Base-by-base conservation (phyloP, 2,888 invertebrate genomes). In the Teleogryllus oceanicus region DNA sequence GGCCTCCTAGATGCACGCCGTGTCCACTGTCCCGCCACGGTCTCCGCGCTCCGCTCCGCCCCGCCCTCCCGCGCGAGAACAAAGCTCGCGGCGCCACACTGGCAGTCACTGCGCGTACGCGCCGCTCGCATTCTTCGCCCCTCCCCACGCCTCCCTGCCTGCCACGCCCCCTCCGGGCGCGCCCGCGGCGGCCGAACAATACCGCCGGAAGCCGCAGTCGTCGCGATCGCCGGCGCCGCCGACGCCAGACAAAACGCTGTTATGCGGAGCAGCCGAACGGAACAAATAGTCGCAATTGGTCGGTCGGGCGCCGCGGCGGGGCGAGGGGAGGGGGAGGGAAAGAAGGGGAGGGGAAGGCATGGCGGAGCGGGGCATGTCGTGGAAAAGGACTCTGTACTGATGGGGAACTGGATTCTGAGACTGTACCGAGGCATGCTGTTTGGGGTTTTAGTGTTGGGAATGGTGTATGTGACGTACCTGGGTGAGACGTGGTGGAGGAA, bases 201-300 rank as follows among this genome's bases (percentile, higher is more conserved):
- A 37, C 37, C 37, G 37, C 37, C 37, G 37, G 37, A 37, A 37
- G 37, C 37, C 37, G 37, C 37, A 37, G 37, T 37, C 37, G 37
- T 37, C 37, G 37, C 37, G 37, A 37, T 37, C 37, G 37, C 62
- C 62, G n/a, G 62, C 13, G 62, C 62, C 16, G n/a, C n/a, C 24
- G 24, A 2, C 62, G 62, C 62, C 62, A 62, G 62, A 62, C 62
- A 62, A 62, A 62, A 62, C 62, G n/a, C n/a, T 62, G 62, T 62
- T 62, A 62, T 62, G 62, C 13, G 5, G 62, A 13, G 62, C 62
- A 62, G n/a, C 62, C 62, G 62, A 62, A 62, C 62, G n/a, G 62
- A 62, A 62, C 62, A 62, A 62, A 62, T 62, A 13, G 62, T 62
- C 62, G 62, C 62, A 62, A 62, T 62, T 62, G 62, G 62, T 62